Evolutionary conservation across 2,888 invertebrate species (phyloP), one percentile per base, ranked within the genome.

Genomic region (Dione vanillae): DNA sequence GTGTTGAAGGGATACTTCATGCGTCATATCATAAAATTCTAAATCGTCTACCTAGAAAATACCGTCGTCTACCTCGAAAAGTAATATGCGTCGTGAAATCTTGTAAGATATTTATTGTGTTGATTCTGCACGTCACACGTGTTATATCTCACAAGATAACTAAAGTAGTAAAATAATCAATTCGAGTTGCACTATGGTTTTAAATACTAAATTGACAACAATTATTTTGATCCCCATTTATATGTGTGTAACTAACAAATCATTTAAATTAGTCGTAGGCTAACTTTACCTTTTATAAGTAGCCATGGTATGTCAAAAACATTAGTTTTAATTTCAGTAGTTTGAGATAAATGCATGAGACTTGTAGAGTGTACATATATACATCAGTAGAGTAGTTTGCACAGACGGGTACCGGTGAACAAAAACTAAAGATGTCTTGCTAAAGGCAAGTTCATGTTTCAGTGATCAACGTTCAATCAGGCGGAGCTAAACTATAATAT

Each of bases 391-490:
- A 66, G 69, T 76, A 77, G 73, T 72, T 76, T 82, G 83, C 83
- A 88, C 85, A 80, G 77, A 78, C 79, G 84, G 88, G 87, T 82
- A 77, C 75, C 84, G 92, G 91, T 90, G 85, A 79, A 80, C 83
- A 85, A 85, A 76, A 79, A 77, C 69, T 80, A 82, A 80, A 84
- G 78, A 78, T 77, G 76, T 78, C 78, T 82, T 83, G 83, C 82
- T 91, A 88, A 92, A 91, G 75, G 79, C 80, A 83, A 86, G 83
- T 91, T 90, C 82, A 90, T 91, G 84, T 93, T 93, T 92, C 93
- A 93, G 93, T 92, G 87, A 83, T 90, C 89, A 87, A 80, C 90
- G 85, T 92, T 83, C 92, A 92, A 84, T 91, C 92, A 83, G 84
- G 82, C 78, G 92, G 91, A 83, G 92, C 92, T 87, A 89, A 89